These are phyloP conservation scores for Alaudala cheleensis DNA, from an alignment of 2,113 vertebrate genomes.

Conservation along the genomic window DNA sequence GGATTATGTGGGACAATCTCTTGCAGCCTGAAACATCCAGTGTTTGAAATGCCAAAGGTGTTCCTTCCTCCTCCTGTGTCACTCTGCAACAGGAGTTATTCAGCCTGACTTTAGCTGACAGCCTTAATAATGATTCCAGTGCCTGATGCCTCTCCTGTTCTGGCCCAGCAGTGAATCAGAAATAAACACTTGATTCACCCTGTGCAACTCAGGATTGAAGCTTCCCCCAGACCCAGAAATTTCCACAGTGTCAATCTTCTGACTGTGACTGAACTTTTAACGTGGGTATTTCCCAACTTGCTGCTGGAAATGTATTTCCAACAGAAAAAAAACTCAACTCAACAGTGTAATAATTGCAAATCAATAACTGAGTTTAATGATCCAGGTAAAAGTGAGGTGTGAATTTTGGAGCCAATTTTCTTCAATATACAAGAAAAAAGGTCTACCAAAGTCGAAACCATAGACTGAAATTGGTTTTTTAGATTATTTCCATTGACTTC, in stretches of 20 bases:
- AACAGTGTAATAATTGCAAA: accelerated
- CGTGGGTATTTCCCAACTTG: not conserved
- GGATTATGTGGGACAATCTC: not conserved
- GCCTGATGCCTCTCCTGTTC: not conserved
- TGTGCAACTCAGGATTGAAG: not conserved
- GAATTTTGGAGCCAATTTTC: not conserved
- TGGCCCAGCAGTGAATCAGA: not conserved
- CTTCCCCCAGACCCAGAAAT: not conserved
- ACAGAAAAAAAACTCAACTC: not conserved
- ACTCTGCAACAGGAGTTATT: not conserved
- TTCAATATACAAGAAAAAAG: not conserved
- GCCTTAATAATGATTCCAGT: not conserved
- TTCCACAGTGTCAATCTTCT: not conserved
- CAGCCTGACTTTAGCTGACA: not conserved
- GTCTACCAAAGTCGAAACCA: not conserved
- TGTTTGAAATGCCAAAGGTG: not conserved
- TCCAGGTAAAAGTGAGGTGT: not conserved
- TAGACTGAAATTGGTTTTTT: not conserved
- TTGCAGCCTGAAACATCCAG: not conserved
- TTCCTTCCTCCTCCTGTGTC: not conserved
- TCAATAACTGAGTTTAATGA: not conserved
- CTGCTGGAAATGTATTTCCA: not conserved
- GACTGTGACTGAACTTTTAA: not conserved
- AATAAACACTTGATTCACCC: not conserved
- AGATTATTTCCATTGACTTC: not conserved